These are phyloP conservation scores for Pinctada fucata DNA, from an alignment of 2,888 invertebrate genomes.

Conservation along the genomic window DNA sequence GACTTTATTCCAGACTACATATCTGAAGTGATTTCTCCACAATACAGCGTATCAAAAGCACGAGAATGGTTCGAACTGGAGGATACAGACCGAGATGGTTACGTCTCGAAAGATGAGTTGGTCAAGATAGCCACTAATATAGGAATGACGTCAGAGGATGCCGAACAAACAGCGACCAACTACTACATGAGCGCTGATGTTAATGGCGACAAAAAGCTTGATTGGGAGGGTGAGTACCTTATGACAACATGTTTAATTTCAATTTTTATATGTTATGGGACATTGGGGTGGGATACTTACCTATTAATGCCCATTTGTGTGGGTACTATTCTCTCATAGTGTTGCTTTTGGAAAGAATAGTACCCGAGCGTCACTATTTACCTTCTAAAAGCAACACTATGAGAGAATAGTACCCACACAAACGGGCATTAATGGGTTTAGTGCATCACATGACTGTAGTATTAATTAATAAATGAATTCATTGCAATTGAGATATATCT, in stretches of 20 bases:
- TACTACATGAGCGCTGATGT: conserved; percentile 67
- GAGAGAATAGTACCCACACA: too few species aligned
- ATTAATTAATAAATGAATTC: too few species aligned
- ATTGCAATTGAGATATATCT: too few species aligned
- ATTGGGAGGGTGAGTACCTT: conserved; percentile 60
- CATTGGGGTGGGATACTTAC: too few species aligned
- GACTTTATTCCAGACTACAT: conserved; percentile 70
- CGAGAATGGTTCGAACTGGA: conserved; percentile 67
- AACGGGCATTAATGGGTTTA: too few species aligned
- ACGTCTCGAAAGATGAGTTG: conserved; percentile 63
- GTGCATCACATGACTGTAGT: too few species aligned
- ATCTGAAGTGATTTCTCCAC: conserved; percentile 60
- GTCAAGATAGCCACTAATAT: conserved; percentile 59
- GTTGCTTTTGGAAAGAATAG: too few species aligned
- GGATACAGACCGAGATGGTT: conserved; percentile 64
- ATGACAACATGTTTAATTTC: background rate
- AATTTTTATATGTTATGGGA: too few species aligned
- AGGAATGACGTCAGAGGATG: conserved; percentile 60
- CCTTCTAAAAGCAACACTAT: too few species aligned
- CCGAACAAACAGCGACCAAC: conserved; percentile 54
- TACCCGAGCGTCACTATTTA: too few species aligned
- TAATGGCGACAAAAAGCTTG: conserved; percentile 58
- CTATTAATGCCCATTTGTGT: too few species aligned
- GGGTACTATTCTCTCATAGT: too few species aligned
- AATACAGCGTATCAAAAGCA: conserved; percentile 58